Base-by-base conservation (phyloP, 2,113 vertebrate genomes). In the Pithys albifrons region DNA sequence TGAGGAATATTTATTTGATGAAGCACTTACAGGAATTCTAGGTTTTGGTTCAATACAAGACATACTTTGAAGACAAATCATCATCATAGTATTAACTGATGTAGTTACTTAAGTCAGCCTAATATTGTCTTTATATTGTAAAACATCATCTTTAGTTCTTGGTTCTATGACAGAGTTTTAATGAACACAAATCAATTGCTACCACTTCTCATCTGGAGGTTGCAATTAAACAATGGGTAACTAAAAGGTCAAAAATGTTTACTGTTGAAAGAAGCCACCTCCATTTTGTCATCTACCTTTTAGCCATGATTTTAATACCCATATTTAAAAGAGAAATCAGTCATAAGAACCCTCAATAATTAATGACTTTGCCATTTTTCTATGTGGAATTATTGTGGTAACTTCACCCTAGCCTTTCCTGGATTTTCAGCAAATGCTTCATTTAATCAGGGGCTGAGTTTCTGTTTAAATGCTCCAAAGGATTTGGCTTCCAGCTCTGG, bases 401-500 rank as follows among this genome's bases (percentile, higher is more conserved):
- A 57, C 48, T 75, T 69, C 41, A 81, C 65, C 76, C 45, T 24
- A 31, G 55, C 10, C 25, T 65, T 91, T 88, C 39, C 80, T 86
- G 86, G 89, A 95, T 93, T 91, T 86, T 81, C 94, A 91, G 76
- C 65, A 92, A 94, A 75, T 64, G 51, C 35, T 92, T 14, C 10
- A 9, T 80, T 92, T 87, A 89, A 92, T 65, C 80, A 86, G 52
- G 25, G 55, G 48, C 71, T 78, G 84, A 78, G 41, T 55, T 95
- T 85, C 71, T 96, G 51, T 77, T 70, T 52, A 65, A 95, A 94
- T 69, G 84, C 89, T 89, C 70, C 55, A 41, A 92, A 87, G 89
- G 84, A 78, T 95, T 54, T 95, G 77, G 83, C 93, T 95, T 81
- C 57, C 70, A 75, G 48, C 65, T 81, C 83, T 96, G 94, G 93